Percentiles rank a stretch among this genome's conserved stretches.
These are phyloP conservation scores for Mystacornis crossleyi DNA, from an alignment of 2,113 vertebrate genomes.

Conservation along the genomic window DNA sequence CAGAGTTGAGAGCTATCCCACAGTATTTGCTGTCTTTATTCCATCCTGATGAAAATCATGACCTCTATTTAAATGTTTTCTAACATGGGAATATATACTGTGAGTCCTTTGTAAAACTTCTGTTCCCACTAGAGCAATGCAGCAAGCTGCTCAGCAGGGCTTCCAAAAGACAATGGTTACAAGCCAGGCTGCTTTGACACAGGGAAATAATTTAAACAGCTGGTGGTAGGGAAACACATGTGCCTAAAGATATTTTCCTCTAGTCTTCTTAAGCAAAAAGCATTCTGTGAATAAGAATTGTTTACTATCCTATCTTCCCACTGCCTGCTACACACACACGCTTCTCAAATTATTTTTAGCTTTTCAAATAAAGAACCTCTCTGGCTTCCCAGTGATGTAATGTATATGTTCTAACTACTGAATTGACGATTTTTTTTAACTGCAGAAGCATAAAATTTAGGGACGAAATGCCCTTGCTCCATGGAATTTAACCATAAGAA, in stretches of 20 bases:
- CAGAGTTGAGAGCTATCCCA: neutral
- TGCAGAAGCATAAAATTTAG: neutral
- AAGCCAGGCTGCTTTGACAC: neutral
- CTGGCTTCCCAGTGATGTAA: neutral
- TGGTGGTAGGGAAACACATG: neutral
- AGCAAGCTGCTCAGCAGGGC: neutral
- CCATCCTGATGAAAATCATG: neutral
- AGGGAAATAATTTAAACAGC: conserved; percentile 2
- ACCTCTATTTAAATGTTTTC: neutral
- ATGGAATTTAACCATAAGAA: neutral
- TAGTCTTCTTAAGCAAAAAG: neutral
- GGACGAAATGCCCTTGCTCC: neutral
- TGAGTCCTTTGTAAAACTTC: neutral
- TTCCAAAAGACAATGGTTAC: neutral
- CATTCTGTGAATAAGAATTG: neutral
- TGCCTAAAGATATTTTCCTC: neutral
- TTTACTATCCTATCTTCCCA: neutral
- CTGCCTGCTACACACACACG: accelerated
- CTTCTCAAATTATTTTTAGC: neutral
- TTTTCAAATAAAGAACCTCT: neutral
- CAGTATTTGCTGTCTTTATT: neutral
- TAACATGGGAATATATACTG: neutral
- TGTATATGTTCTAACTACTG: neutral
- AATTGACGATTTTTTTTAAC: neutral
- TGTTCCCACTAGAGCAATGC: neutral